These are phyloP conservation scores for Pteria penguin DNA, from an alignment of 2,888 invertebrate species.

Conservation along the genomic window DNA sequence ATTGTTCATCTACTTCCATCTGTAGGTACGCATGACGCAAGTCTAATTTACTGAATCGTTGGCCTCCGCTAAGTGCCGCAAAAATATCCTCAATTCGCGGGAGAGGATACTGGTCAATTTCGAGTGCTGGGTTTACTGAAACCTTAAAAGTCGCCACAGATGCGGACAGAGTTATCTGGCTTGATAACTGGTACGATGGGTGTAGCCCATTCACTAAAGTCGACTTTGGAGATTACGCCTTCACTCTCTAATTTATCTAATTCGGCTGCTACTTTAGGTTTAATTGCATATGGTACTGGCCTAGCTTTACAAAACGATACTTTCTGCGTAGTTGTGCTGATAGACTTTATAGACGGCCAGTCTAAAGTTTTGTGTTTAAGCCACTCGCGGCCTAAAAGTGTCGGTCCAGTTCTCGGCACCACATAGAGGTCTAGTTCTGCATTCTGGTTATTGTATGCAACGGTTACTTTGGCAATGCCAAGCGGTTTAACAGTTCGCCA, in stretches of 20 bases:
- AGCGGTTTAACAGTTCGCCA: background rate
- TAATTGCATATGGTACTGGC: too few species aligned
- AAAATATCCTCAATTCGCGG: constrained; percentile 56
- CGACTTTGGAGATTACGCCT: constrained; percentile 13
- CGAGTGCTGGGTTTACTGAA: too few species aligned
- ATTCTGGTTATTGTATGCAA: background rate
- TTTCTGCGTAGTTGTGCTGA: too few species aligned
- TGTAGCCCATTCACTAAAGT: background rate
- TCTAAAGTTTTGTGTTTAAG: constrained; percentile 12
- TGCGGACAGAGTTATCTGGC: too few species aligned
- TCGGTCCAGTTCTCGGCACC: background rate
- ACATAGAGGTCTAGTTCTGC: background rate
- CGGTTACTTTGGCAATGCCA: background rate
- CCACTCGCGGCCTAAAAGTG: background rate
- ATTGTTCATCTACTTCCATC: too few species aligned
- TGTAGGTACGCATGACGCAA: constrained; percentile 14
- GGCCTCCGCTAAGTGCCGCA: constrained; percentile 40
- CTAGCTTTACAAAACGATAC: too few species aligned
- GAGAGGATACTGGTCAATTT: too few species aligned
- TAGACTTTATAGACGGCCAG: constrained; percentile 13
- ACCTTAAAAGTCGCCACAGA: too few species aligned
- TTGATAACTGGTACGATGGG: constrained; percentile 21
- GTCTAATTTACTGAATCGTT: constrained; percentile 41
- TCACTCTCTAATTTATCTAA: too few species aligned
- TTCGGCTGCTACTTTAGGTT: too few species aligned